Evolutionary conservation across 2,888 invertebrate genomes (phyloP).

Genomic region (Cephus spinipes): DNA sequence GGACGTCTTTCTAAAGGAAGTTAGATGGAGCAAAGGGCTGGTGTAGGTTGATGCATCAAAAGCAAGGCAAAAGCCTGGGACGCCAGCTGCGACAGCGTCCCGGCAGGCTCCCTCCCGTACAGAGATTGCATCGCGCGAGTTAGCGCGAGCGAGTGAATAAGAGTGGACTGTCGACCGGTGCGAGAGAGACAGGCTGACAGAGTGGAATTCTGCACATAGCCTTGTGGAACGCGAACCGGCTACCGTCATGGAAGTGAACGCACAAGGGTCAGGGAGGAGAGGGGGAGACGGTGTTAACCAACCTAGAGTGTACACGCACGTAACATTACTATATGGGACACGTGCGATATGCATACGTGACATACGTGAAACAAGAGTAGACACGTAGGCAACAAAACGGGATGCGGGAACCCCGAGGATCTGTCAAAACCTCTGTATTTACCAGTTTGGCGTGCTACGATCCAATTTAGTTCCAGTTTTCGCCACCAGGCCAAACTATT

Average conservation of each 20-base stretch:
- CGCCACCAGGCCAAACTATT: too few species aligned
- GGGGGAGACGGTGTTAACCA: background rate
- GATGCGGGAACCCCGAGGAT: constrained; percentile 12
- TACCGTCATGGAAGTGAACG: background rate
- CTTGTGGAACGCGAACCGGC: background rate
- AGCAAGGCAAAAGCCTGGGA: background rate
- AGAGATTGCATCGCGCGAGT: background rate
- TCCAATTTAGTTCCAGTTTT: background rate
- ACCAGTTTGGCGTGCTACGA: background rate
- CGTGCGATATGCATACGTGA: background rate
- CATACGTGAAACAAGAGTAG: background rate
- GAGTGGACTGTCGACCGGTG: background rate
- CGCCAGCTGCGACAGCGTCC: background rate
- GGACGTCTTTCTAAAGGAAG: background rate
- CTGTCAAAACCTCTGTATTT: constrained; percentile 11
- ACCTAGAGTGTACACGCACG: background rate
- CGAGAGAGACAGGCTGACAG: background rate
- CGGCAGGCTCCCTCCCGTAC: background rate
- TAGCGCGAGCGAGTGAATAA: background rate
- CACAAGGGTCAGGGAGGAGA: too few species aligned
- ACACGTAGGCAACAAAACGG: background rate
- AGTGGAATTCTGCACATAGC: background rate
- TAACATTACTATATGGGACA: background rate
- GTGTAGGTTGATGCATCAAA: background rate
- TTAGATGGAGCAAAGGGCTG: background rate